Percentiles rank a stretch among this genome's conserved stretches.
These are phyloP conservation scores for Chiroxiphia lanceolata DNA, from an alignment of 2,797 vertebrate species.

Conservation along the genomic window DNA sequence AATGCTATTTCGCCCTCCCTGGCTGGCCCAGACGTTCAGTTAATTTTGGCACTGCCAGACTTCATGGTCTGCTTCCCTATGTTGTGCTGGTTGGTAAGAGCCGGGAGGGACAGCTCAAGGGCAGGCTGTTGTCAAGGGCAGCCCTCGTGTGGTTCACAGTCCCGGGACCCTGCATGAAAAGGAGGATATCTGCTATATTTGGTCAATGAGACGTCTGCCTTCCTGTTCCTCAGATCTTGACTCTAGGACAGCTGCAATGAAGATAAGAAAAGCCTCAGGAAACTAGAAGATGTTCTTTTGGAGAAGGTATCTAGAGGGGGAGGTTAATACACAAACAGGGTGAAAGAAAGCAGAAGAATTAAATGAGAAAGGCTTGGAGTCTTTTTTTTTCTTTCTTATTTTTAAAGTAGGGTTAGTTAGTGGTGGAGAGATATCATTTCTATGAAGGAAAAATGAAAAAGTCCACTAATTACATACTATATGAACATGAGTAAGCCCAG, in stretches of 20 bases:
- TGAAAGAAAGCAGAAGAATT: conserved; percentile 16
- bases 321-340: conserved; percentile 50
- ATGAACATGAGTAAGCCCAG: conserved; percentile 28
- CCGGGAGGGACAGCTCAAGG: neutral
- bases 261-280: conserved; percentile 62
- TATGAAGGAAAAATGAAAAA: conserved; percentile 39
- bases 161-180: neutral
- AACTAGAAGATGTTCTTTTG: conserved; percentile 41
- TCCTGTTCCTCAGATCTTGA: conserved; percentile 55
- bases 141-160: neutral
- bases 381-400: neutral
- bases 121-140: neutral
- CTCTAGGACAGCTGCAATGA: conserved; percentile 41
- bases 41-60: neutral
- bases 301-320: conserved; percentile 41
- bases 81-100: neutral
- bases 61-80: neutral
- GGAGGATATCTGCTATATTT: conserved; percentile 32
- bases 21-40: neutral
- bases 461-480: conserved; percentile 51
- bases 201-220: neutral
- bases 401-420: conserved; percentile 23
- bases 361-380: conserved; percentile 56
- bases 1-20: neutral
- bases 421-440: conserved; percentile 11